Base-by-base conservation (phyloP, 2,113 vertebrate species). In the Natator depressus region DNA sequence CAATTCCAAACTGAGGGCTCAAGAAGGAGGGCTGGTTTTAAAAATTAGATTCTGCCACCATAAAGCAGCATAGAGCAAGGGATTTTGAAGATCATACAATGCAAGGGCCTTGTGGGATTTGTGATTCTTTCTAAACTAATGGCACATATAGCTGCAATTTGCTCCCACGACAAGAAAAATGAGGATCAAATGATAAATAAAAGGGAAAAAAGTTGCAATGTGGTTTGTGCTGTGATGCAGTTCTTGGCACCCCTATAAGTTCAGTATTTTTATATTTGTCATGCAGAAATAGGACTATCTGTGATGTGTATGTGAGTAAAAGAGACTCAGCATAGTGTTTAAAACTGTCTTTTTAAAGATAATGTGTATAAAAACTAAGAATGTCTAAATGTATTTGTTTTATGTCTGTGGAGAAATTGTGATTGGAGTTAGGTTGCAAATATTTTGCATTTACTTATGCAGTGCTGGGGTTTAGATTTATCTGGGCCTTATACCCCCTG, bases 311-410 rank as follows among this genome's bases (percentile, higher is more conserved):
- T 69, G 88, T 89, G 88, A 96, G 95, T 90, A 96, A 93, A 93
- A 95, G 85, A 94, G 95, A 95, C 96, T 97, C 94, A 97, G 93
- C 94, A 97, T 90, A 97, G 95, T 0, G 72, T 96, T 96, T 96
- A 93, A 86, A 91, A 38, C 93, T 51, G 81, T 97, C 87, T 96
- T 93, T 85, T 93, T 95, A 88, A 83, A 97, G 90, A 95, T 89
- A 95, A 75, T 94, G 89, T 96, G 83, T 46, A 80, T 92, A 51
- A 93, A 35, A 96, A 89, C 92, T 91, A 94, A 92, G 14, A 93
- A 85, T 92, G 91, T 96, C 94, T 50, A 85, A 80, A 90, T 50
- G 35, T 78, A 89, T 97, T 95, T 97, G 96, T 97, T 95, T 80
- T 50, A 14, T 97, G 94, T 97, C 94, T 96, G 94, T 94, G 95